phyloP scores from a whole-genome alignment of 2,888 invertebrate species.

The Mythimna lalbum region DNA sequence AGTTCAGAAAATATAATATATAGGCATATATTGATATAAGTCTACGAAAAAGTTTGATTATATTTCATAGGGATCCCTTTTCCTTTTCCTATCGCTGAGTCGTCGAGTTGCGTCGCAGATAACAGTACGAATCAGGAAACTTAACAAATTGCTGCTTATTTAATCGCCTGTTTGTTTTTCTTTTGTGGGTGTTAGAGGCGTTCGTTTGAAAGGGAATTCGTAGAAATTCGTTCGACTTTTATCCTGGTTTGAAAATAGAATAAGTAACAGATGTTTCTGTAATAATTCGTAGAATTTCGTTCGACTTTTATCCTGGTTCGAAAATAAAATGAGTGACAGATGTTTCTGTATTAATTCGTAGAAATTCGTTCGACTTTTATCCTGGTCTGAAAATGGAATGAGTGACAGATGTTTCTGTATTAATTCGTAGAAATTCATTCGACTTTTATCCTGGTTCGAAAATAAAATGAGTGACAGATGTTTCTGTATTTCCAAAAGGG shows the following conservation, averaged over 20 bases:
- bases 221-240: background rate
- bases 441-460: background rate
- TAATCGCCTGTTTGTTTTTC: constrained; percentile 28
- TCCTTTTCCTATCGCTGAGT: constrained; percentile 59
- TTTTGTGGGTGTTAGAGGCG: constrained; percentile 11
- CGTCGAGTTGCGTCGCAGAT: constrained; percentile 49
- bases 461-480: background rate
- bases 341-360: background rate
- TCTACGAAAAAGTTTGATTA: constrained; percentile 68
- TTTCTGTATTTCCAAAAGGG: too few relatives aligned
- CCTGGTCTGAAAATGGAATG: background rate
- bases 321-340: background rate
- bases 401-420: too few relatives aligned
- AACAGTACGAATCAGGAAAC: constrained; percentile 34
- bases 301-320: background rate
- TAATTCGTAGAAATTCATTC: background rate
- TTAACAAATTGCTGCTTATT: constrained; percentile 45
- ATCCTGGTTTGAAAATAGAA: background rate
- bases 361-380: background rate
- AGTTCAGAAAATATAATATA: constrained; percentile 59
- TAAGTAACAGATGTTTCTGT: too few relatives aligned
- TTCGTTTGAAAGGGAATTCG: background rate
- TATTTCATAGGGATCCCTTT: constrained; percentile 60
- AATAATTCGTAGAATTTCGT: background rate
- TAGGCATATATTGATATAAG: constrained; percentile 40